These are phyloP conservation scores for Felis chaus DNA, from an alignment of 2,113 vertebrate species.

Conservation along the genomic window DNA sequence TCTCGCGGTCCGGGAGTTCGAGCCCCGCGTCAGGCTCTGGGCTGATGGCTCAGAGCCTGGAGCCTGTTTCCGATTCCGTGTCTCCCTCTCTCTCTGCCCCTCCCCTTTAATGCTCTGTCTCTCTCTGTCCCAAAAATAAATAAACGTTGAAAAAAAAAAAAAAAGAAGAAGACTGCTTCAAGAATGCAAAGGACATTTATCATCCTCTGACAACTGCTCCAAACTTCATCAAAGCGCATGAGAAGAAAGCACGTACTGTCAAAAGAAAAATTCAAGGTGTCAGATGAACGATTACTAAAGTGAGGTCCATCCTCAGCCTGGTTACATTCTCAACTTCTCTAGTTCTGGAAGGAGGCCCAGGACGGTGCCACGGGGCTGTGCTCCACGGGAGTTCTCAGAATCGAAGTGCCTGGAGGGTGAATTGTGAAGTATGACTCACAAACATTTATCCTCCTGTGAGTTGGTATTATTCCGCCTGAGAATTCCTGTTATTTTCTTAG, in stretches of 20 bases:
- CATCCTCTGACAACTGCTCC: conserved; percentile 18
- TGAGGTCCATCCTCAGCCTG: conserved; percentile 52
- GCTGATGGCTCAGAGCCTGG: no score
- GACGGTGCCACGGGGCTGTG: background rate
- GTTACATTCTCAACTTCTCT: conserved; percentile 47
- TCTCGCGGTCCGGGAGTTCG: no score
- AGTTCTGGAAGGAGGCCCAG: conserved; percentile 71
- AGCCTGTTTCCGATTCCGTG: no score
- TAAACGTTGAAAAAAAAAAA: no score
- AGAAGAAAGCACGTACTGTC: background rate
- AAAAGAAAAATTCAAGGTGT: conserved; percentile 50
- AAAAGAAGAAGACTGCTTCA: background rate
- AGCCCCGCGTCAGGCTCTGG: no score
- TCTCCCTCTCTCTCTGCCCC: no score
- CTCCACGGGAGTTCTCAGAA: conserved; percentile 15
- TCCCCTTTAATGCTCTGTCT: no score
- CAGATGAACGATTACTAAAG: background rate
- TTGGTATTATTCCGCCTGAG: conserved; percentile 48
- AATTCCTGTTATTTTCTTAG: conserved; percentile 50
- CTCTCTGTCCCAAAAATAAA: no score
- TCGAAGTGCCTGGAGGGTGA: background rate
- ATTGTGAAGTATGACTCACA: conserved; percentile 70
- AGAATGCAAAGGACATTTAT: conserved; percentile 6
- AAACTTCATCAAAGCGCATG: conserved; percentile 29
- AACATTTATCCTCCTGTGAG: conserved; percentile 66